Base-by-base conservation (phyloP, 2,113 vertebrate genomes). In the Corvus hawaiiensis region DNA sequence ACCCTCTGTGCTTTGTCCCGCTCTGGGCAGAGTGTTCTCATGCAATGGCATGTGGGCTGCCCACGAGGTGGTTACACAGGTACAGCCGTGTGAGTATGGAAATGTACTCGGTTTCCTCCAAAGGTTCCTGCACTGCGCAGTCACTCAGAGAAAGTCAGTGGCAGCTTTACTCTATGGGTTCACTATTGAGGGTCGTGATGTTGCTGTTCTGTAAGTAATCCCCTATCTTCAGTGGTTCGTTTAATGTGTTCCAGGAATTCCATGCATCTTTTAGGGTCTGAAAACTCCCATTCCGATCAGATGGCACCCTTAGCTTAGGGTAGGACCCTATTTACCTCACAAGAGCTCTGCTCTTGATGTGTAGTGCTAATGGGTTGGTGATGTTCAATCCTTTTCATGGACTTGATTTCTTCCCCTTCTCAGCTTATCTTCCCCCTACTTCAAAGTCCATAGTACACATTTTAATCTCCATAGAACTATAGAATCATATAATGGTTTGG, bases 291-390 rank as follows among this genome's bases (percentile, higher is more conserved):
- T 59, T 78, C 48, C 80, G 76, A 51, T 46, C 51, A 59, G 66
- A 52, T 14, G 30, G 26, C 17, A 49, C 2, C 2, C 10, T 63
- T 79, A 35, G 23, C 9, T 69, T n/a, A 20, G 26, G 10, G 32
- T 18, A 46, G 3, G 9, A 22, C 43, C 30, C 30, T 19, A 2
- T 3, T 13, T 56, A 24, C 21, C 21, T 66, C 6, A 0, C 33
- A 22, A 51, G 51, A 74, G 9, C 30, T 1, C 0, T 35, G 22
- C 13, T 66, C 16, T n/a, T 69, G 26, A 11, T 0, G 0, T 6
- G 9, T 23, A 14, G 9, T 64, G 21, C 32, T 37, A 22, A 28
- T 9, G 18, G 33, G 4, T n/a, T 59, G 24, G 28, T 13, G 13
- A 8, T 8, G 18, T 72, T 68, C n/a, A 20, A 5, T 66, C 67